Percentiles rank a stretch among this genome's conserved stretches.
These are phyloP conservation scores for Cyclophora albipunctata DNA, from an alignment of 2,888 invertebrate genomes.

Conservation along the genomic window DNA sequence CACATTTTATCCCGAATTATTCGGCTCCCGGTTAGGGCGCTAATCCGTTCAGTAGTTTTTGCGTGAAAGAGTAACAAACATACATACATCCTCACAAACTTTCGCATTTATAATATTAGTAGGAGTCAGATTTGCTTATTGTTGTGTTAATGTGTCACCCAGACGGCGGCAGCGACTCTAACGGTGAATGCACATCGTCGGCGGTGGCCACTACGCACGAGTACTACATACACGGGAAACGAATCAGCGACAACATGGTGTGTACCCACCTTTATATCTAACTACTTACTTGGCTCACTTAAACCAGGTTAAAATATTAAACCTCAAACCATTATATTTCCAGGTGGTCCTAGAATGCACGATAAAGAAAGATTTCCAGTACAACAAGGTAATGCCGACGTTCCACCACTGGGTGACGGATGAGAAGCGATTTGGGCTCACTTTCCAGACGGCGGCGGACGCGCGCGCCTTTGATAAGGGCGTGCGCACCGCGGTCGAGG, in stretches of 20 bases:
- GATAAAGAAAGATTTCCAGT: conserved; percentile 96
- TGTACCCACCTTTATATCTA: conserved; percentile 37
- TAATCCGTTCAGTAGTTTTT: no score
- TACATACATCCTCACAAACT: no score
- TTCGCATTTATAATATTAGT: no score
- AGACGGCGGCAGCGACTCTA: conserved; percentile 40
- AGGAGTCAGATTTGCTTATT: no score
- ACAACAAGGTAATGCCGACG: conserved; percentile 98
- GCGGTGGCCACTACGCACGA: conserved; percentile 82
- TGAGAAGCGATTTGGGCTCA: conserved; percentile 95
- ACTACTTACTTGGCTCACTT: no score
- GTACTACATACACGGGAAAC: conserved; percentile 93
- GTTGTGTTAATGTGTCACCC: background rate
- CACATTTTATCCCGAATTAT: no score
- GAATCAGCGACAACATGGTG: conserved; percentile 94
- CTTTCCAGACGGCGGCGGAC: conserved; percentile 96
- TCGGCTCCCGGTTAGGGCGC: no score
- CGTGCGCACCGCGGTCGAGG: conserved; percentile 90
- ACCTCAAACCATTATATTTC: conserved; percentile 8
- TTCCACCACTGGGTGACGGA: conserved; percentile 99
- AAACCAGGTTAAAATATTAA: no score
- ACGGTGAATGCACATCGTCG: conserved; percentile 43
- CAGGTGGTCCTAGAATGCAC: conserved; percentile 95
- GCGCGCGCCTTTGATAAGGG: conserved; percentile 96
- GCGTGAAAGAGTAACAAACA: no score